Evolutionary conservation across 2,888 invertebrate genomes (phyloP).

Genomic region (Elysia crispata): DNA sequence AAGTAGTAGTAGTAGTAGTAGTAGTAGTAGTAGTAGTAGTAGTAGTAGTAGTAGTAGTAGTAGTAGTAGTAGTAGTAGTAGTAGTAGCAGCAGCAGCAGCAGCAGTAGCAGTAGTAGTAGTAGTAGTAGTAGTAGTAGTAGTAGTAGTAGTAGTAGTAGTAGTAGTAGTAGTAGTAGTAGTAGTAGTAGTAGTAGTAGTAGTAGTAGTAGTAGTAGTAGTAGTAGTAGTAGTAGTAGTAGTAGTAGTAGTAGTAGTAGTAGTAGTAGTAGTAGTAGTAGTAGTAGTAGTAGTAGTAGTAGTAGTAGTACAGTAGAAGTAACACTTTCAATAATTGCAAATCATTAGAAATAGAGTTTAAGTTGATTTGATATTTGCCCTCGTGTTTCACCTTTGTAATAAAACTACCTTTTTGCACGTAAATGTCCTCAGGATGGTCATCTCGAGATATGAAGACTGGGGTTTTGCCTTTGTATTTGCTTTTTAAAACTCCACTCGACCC

Average conservation of each 20-base stretch:
- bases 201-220: conserved; percentile 13
- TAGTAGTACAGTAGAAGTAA: too few relatives aligned
- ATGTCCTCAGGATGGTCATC: too few relatives aligned
- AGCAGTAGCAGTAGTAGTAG: conserved; percentile 3
- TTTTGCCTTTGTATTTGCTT: too few relatives aligned
- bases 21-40: not conserved
- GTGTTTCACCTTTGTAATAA: too few relatives aligned
- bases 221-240: conserved; percentile 27
- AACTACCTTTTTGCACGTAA: too few relatives aligned
- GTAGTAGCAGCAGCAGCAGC: not conserved
- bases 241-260: conserved; percentile 21
- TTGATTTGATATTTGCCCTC: too few relatives aligned
- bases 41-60: not conserved
- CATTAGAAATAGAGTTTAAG: too few relatives aligned
- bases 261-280: conserved; percentile 25
- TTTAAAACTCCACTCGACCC: too few relatives aligned
- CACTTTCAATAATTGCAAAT: too few relatives aligned
- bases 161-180: conserved; percentile 26
- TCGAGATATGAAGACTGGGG: too few relatives aligned
- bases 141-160: conserved; percentile 17
- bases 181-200: conserved; percentile 24
- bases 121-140: conserved; percentile 14
- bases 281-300: conserved; percentile 27
- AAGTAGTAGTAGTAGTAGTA: conserved; percentile 1
- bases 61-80: not conserved